Percentiles rank a stretch among this genome's conserved stretches.
Evolutionary conservation across 2,113 vertebrate species (phyloP).

Genomic region (Melanostigma gelatinosum): DNA sequence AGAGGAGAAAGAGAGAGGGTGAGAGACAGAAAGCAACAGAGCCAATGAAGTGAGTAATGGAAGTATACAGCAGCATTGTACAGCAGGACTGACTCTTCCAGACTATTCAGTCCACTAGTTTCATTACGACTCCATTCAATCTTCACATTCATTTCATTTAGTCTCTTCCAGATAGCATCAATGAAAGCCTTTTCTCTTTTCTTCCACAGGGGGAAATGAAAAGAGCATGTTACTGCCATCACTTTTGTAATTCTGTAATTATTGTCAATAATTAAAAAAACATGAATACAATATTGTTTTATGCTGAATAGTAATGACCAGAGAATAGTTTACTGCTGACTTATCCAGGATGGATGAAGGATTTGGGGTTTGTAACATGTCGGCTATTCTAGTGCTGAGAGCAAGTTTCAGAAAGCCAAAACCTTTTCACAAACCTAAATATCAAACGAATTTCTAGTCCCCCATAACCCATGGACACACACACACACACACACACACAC

Average conservation of each 20-base stretch:
- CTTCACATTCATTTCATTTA: slow-evolving; percentile 13
- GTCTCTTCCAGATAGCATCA: not conserved
- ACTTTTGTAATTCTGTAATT: not conserved
- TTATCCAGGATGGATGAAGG: not conserved
- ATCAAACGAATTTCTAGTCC: slow-evolving; percentile 30
- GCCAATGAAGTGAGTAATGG: slow-evolving; percentile 45
- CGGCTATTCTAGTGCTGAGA: not conserved
- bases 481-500: slow-evolving; percentile 18
- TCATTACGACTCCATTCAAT: slow-evolving; percentile 21
- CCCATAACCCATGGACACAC: slow-evolving; percentile 7
- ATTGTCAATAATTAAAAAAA: not conserved
- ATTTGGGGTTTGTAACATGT: slow-evolving; percentile 3
- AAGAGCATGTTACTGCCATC: not conserved
- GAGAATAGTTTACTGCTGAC: not conserved
- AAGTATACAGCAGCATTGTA: slow-evolving; percentile 25
- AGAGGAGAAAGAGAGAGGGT: slow-evolving; percentile 24
- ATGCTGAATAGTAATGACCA: not conserved
- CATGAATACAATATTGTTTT: not conserved
- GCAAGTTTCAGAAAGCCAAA: slow-evolving; percentile 19
- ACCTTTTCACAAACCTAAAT: slow-evolving; percentile 33
- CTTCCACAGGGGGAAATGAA: not conserved
- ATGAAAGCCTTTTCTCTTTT: not conserved
- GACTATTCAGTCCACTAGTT: slow-evolving; percentile 15
- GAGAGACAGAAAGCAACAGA: slow-evolving; percentile 39
- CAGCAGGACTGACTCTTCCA: slow-evolving; percentile 17